These are phyloP conservation scores for Temnothorax ravouxi DNA, from an alignment of 2,888 invertebrate genomes.

Conservation along the genomic window DNA sequence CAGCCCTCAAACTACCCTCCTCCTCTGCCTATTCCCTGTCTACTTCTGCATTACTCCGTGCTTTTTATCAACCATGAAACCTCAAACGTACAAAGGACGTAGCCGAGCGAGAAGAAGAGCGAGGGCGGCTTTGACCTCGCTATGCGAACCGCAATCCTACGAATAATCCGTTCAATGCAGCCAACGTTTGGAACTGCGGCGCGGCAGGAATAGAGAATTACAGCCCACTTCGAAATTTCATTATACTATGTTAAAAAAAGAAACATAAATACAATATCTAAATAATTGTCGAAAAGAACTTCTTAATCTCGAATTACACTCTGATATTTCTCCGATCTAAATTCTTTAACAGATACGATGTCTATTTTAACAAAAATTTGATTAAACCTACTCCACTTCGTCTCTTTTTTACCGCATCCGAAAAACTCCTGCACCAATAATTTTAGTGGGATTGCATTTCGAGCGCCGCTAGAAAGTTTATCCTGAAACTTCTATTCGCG, in stretches of 20 bases:
- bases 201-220: slow-evolving; percentile 7
- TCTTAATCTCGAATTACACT: not conserved
- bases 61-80: slow-evolving; percentile 80
- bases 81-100: slow-evolving; percentile 80
- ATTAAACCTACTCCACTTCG: not conserved
- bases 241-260: not conserved
- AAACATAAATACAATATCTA: not conserved
- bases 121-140: slow-evolving; percentile 72
- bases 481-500: slow-evolving; percentile 68
- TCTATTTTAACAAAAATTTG: slow-evolving; percentile 13
- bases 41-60: slow-evolving; percentile 69
- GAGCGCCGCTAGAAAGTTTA: slow-evolving; percentile 74
- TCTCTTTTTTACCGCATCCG: slow-evolving; percentile 26
- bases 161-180: slow-evolving; percentile 54
- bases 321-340: not conserved
- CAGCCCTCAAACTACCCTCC: slow-evolving; percentile 60
- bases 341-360: not conserved
- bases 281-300: not conserved
- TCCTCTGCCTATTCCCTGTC: not conserved
- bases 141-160: slow-evolving; percentile 75
- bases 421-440: slow-evolving; percentile 65
- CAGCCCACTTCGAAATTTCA: slow-evolving; percentile 5
- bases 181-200: slow-evolving; percentile 30
- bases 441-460: slow-evolving; percentile 72
- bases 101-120: slow-evolving; percentile 72